phyloP scores from a whole-genome alignment of 2,113 vertebrate genomes.

The Aptenodytes forsteri region DNA sequence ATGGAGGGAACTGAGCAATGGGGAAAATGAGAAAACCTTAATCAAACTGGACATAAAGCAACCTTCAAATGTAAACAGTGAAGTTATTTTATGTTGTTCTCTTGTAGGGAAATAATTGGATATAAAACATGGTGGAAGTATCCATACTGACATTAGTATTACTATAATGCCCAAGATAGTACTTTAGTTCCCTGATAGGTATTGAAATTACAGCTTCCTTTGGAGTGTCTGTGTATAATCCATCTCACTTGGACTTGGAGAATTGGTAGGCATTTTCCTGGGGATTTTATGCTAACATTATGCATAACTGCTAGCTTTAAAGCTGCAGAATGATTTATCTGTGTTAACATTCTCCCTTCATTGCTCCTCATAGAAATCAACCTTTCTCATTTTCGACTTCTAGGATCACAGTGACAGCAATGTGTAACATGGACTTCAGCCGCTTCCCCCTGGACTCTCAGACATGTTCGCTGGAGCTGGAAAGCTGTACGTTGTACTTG shows the following conservation, averaged over 20 bases:
- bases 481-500: constrained; percentile 86
- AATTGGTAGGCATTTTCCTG: background rate
- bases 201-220: background rate
- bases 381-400: background rate
- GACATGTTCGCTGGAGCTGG: constrained; percentile 92
- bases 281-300: background rate
- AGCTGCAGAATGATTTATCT: background rate
- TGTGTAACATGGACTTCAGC: constrained; percentile 98
- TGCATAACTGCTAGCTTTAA: background rate
- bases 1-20: background rate
- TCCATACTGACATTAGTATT: background rate
- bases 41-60: background rate
- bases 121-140: background rate
- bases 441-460: constrained; percentile 95
- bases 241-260: background rate
- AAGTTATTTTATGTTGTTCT: background rate
- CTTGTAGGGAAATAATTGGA: background rate
- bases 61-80: background rate
- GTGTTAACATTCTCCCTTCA: background rate
- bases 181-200: background rate
- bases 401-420: constrained; percentile 94
- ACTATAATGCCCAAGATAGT: background rate
- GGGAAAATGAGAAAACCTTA: background rate
- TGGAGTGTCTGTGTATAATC: background rate
- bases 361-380: background rate